phyloP scores from a whole-genome alignment of 2,797 vertebrate genomes.

The Ciconia nigra region DNA sequence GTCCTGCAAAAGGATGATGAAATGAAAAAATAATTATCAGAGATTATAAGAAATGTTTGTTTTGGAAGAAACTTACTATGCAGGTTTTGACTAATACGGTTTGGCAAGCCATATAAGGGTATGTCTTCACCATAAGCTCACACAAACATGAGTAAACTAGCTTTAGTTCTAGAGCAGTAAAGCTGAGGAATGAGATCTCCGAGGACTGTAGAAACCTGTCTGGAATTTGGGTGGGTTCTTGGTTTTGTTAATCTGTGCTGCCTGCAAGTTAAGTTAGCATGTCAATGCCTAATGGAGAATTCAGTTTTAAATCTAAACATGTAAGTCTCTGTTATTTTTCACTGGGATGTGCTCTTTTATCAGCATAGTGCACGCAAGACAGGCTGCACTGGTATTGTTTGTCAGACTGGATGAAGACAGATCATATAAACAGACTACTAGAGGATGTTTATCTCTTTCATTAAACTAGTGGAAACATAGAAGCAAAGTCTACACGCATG shows the following conservation, averaged over 20 bases:
- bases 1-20: not conserved
- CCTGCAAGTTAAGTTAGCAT: not conserved
- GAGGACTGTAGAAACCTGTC: not conserved
- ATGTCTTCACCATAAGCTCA: not conserved
- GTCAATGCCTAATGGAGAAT: not conserved
- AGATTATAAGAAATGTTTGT: not conserved
- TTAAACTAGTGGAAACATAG: not conserved
- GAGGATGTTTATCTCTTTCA: not conserved
- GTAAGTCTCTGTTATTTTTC: not conserved
- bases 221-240: not conserved
- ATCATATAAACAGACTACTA: not conserved
- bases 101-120: not conserved
- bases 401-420: not conserved
- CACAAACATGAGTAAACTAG: rapidly evolving
- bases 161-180: not conserved
- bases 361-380: not conserved
- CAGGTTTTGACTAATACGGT: not conserved
- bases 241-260: not conserved
- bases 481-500: not conserved
- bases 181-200: not conserved
- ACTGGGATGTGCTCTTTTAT: not conserved
- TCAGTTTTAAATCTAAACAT: not conserved
- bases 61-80: not conserved
- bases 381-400: not conserved
- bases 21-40: not conserved